Evolutionary conservation across 2,113 vertebrate genomes (phyloP).

Genomic region (Cottus gobio): DNA sequence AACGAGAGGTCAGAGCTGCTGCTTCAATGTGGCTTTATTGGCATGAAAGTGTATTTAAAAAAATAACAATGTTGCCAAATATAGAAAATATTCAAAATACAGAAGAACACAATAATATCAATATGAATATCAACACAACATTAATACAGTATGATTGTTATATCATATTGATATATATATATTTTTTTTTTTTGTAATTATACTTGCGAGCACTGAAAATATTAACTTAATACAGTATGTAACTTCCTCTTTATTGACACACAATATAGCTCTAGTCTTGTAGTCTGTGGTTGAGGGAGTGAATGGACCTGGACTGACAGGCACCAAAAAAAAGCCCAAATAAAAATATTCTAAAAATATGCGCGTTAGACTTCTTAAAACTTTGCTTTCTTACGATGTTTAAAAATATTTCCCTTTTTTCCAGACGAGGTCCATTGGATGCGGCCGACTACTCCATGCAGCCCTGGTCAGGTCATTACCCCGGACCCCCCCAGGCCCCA

Average conservation of each 20-base stretch:
- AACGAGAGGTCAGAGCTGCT: slow-evolving; percentile 7
- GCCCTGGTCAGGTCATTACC: slow-evolving; percentile 83
- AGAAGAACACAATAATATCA: neutral
- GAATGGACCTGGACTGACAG: neutral
- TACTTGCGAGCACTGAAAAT: neutral
- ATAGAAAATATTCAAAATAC: too few species aligned
- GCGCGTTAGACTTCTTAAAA: neutral
- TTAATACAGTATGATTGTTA: too few species aligned
- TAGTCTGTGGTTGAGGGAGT: neutral
- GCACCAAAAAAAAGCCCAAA: too few species aligned
- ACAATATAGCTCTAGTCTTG: neutral
- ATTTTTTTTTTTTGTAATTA: neutral
- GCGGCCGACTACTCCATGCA: slow-evolving; percentile 87
- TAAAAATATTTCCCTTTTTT: slow-evolving; percentile 38
- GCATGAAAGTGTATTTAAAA: too few species aligned
- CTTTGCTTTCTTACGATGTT: neutral
- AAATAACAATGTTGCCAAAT: neutral
- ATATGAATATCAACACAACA: neutral
- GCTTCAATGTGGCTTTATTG: neutral
- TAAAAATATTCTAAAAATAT: too few species aligned
- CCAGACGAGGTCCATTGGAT: slow-evolving; percentile 88
- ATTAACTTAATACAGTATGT: neutral
- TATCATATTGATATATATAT: too few species aligned
- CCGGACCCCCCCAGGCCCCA: slow-evolving; percentile 83
- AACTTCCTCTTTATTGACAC: neutral